Evolutionary conservation across 2,888 invertebrate species (phyloP).

Genomic region (Nemotelus nigrinus): DNA sequence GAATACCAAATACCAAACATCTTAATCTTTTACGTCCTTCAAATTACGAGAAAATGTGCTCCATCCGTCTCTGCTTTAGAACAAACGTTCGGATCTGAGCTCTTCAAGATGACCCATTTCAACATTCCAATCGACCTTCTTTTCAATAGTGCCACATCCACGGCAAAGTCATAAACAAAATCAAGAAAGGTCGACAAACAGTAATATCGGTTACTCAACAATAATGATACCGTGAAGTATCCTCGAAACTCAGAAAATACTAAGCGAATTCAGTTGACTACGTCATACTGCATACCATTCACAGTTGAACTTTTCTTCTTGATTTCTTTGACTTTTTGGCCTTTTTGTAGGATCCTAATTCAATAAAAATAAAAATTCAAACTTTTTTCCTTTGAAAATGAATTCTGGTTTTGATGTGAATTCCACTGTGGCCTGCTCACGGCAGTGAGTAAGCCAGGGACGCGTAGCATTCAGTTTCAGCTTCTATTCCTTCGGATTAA

Average conservation of each 20-base stretch:
- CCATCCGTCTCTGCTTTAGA: neutral
- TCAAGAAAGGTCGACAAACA: conserved; percentile 8
- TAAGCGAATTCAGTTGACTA: no score
- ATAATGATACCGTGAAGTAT: neutral
- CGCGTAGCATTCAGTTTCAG: no score
- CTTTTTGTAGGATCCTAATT: conserved; percentile 2
- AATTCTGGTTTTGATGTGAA: conserved; percentile 2
- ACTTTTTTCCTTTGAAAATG: conserved; percentile 23
- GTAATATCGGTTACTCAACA: conserved; percentile 17
- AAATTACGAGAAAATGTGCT: no score
- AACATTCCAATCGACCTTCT: neutral
- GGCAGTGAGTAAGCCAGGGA: no score
- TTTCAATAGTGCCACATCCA: neutral
- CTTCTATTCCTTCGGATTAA: conserved; percentile 25
- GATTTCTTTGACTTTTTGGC: conserved; percentile 5
- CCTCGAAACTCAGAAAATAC: neutral
- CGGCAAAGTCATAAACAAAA: neutral
- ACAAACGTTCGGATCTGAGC: neutral
- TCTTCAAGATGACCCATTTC: neutral
- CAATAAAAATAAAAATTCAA: conserved; percentile 40
- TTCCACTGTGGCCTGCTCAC: neutral
- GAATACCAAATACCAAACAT: no score
- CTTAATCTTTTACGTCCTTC: no score
- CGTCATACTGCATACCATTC: no score
- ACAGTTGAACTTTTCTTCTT: neutral